Conservation (phyloP, 2,113 vertebrate species). For the Enhydra lutris region DNA sequence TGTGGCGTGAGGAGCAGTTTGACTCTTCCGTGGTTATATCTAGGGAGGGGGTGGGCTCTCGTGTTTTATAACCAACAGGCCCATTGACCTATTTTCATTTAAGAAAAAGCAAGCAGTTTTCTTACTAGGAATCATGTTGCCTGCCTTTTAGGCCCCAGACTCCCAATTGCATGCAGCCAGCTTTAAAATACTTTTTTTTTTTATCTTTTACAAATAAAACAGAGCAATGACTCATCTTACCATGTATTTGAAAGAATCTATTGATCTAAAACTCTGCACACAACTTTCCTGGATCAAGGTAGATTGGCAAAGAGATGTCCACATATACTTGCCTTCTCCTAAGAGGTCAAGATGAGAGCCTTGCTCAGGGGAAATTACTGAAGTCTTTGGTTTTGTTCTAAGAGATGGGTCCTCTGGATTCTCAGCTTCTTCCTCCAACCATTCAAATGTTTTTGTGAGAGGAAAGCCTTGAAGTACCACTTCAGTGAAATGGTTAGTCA, state of each 20-base stretch:
- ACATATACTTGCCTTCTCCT: not conserved
- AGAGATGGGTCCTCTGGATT: not conserved
- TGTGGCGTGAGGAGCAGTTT: not conserved
- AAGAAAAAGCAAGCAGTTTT: not conserved
- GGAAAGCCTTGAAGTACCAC: not conserved
- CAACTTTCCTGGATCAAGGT: not conserved
- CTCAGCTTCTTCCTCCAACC: no score
- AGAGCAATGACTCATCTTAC: not conserved
- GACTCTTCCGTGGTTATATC: not conserved
- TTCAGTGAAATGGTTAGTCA: no score
- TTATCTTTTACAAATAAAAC: not conserved
- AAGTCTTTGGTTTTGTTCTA: not conserved
- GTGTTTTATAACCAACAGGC: not conserved
- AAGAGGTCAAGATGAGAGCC: not conserved
- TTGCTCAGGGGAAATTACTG: not conserved
- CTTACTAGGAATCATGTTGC: not conserved
- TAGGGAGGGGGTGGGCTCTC: not conserved
- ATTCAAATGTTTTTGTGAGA: not conserved
- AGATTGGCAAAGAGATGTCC: not conserved
- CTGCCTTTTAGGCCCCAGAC: not conserved
- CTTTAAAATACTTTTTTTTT: not conserved
- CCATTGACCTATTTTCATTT: not conserved
- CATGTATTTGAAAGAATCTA: not conserved
- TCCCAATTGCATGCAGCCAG: not conserved
- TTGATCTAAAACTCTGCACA: not conserved